Conservation (phyloP, 2,888 invertebrate genomes). For the Cheilosia grossa region DNA sequence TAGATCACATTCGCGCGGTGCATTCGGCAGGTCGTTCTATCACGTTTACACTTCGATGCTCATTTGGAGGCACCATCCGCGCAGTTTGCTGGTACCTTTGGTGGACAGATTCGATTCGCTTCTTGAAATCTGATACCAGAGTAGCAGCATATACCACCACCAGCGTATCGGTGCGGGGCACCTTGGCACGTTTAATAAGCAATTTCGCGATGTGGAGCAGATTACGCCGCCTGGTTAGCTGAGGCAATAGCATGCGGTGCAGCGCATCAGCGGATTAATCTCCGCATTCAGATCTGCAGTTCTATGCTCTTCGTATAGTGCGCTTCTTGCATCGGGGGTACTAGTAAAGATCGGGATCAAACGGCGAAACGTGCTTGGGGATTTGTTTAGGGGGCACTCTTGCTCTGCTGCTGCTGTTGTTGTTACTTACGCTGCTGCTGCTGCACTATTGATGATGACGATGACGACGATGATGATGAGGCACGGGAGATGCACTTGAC, state of each 20-base stretch:
- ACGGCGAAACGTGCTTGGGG: conserved; percentile 69
- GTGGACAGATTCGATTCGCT: conserved; percentile 72
- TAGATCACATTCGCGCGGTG: conserved; percentile 62
- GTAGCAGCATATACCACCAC: conserved; percentile 15
- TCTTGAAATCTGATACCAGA: conserved; percentile 71
- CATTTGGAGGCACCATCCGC: conserved; percentile 53
- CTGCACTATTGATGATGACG: conserved; percentile 14
- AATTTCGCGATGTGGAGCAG: conserved; percentile 74
- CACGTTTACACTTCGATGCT: conserved; percentile 73
- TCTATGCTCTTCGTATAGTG: conserved; percentile 31
- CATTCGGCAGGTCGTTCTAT: conserved; percentile 72
- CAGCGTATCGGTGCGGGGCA: conserved; percentile 49
- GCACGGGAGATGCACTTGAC: conserved; percentile 72
- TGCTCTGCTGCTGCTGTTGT: conserved; percentile 19
- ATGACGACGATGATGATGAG: conserved; percentile 46
- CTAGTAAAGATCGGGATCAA: conserved; percentile 63
- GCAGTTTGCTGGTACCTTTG: conserved; percentile 8
- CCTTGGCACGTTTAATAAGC: conserved; percentile 73
- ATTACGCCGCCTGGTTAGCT: conserved; percentile 66
- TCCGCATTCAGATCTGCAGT: conserved; percentile 41
- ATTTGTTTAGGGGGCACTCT: conserved; percentile 67
- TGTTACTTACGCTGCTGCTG: conserved; percentile 27
- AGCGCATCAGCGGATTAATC: conserved; percentile 47
- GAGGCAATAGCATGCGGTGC: neutral
- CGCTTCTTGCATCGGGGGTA: conserved; percentile 46